phyloP scores from a whole-genome alignment of 2,113 vertebrate species.

The Phainopepla nitens region DNA sequence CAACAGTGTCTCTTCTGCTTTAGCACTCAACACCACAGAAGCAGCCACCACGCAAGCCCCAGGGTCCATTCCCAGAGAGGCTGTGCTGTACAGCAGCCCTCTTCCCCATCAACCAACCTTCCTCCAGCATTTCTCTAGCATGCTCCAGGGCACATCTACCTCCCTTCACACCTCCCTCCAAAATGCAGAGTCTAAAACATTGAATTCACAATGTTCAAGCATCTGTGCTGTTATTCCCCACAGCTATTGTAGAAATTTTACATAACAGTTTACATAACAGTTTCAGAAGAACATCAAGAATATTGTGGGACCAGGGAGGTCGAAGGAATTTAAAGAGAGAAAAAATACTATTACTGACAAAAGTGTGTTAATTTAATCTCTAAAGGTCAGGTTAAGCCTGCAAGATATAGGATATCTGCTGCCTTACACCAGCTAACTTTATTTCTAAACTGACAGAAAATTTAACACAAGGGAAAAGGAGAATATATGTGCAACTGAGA shows the following conservation, averaged over 20 bases:
- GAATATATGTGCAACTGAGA: background rate
- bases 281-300: background rate
- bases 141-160: background rate
- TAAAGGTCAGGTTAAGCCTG: slow-evolving; percentile 5
- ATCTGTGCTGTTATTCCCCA: background rate
- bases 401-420: background rate
- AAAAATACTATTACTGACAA: background rate
- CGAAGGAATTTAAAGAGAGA: background rate
- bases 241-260: background rate
- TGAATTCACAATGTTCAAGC: background rate
- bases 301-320: background rate
- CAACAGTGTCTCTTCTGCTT: background rate
- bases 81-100: background rate
- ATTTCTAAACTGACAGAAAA: background rate
- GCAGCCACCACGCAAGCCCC: background rate
- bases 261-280: background rate
- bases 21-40: background rate
- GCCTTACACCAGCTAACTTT: background rate
- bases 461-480: background rate
- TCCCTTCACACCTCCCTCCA: background rate
- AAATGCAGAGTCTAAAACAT: background rate
- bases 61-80: background rate
- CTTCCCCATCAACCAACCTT: background rate
- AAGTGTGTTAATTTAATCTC: background rate
- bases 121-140: background rate